A percentile compares a stretch with the other conserved stretches of the same genome.
Conservation (phyloP, 2,888 invertebrate species). For the Selenia dentaria region DNA sequence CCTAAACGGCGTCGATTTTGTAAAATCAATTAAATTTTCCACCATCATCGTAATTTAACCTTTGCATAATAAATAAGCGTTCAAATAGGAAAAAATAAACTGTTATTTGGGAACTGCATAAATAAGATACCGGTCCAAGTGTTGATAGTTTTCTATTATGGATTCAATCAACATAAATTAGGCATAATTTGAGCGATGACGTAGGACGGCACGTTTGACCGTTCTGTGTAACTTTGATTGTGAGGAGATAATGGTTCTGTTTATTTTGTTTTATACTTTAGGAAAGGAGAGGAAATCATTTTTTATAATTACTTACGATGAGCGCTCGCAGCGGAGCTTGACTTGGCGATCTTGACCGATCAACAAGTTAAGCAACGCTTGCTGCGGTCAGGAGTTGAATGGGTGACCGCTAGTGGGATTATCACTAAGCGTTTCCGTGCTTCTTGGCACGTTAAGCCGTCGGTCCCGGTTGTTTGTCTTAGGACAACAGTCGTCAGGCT, state of each 20-base stretch:
- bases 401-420: too few species aligned
- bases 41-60: conserved; percentile 21
- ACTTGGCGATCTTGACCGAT: too few species aligned
- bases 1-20: conserved; percentile 9
- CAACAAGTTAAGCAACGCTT: too few species aligned
- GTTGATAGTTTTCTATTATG: conserved; percentile 80
- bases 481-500: too few species aligned
- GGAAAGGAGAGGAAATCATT: neutral
- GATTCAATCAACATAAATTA: conserved; percentile 83
- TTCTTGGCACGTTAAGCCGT: too few species aligned
- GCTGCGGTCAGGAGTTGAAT: too few species aligned
- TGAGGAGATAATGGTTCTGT: conserved; percentile 8
- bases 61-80: conserved; percentile 21
- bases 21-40: conserved; percentile 22
- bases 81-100: conserved; percentile 19
- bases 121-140: conserved; percentile 37
- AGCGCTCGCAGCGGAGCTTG: too few species aligned
- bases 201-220: conserved; percentile 47
- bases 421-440: too few species aligned
- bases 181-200: conserved; percentile 73
- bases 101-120: conserved; percentile 22
- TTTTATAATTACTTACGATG: too few species aligned
- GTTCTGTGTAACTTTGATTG: conserved; percentile 17
- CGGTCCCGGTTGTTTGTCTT: too few species aligned
- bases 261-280: neutral